Conservation (phyloP, 2,113 vertebrate genomes). For the Brachionichthys hirsutus region DNA sequence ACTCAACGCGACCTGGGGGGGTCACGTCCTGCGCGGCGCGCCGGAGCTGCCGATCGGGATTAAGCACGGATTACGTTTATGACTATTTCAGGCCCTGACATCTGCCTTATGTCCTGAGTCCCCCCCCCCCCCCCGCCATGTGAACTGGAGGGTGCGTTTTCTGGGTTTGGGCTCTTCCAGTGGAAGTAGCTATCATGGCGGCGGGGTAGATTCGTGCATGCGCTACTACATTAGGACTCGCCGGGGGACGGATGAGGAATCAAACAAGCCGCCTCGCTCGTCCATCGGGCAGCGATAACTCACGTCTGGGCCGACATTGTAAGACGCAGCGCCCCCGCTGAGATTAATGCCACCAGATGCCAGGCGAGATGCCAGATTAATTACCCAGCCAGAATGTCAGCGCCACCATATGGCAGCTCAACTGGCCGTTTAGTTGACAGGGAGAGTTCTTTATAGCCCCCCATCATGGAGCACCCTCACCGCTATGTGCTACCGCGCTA, state of each 20-base stretch:
- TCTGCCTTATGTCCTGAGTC: conserved; percentile 1
- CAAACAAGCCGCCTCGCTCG: conserved; percentile 12
- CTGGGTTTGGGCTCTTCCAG: too few relatives aligned
- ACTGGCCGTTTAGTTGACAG: conserved; percentile 79
- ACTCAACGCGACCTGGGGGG: conserved; percentile 37
- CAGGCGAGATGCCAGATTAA: conserved; percentile 82
- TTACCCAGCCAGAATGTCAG: conserved; percentile 83
- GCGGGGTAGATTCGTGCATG: too few relatives aligned
- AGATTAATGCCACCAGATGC: conserved; percentile 84
- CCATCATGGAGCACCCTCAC: conserved; percentile 34
- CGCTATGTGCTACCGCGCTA: conserved; percentile 13
- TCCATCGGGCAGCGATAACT: conserved; percentile 72
- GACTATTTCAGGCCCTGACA: conserved; percentile 1
- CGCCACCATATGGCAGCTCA: conserved; percentile 79
- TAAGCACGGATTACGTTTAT: conserved; percentile 27
- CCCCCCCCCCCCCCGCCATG: background rate
- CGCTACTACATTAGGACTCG: too few relatives aligned
- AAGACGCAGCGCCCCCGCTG: conserved; percentile 71
- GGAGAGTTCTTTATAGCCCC: conserved; percentile 75
- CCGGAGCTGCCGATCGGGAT: conserved; percentile 12
- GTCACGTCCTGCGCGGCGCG: conserved; percentile 33
- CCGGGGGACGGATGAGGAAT: too few relatives aligned
- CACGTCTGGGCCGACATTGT: conserved; percentile 63
- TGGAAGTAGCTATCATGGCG: too few relatives aligned
- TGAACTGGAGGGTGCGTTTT: too few relatives aligned